Conservation (phyloP, 2,888 invertebrate species). For the Drosophila austrosaltans region DNA sequence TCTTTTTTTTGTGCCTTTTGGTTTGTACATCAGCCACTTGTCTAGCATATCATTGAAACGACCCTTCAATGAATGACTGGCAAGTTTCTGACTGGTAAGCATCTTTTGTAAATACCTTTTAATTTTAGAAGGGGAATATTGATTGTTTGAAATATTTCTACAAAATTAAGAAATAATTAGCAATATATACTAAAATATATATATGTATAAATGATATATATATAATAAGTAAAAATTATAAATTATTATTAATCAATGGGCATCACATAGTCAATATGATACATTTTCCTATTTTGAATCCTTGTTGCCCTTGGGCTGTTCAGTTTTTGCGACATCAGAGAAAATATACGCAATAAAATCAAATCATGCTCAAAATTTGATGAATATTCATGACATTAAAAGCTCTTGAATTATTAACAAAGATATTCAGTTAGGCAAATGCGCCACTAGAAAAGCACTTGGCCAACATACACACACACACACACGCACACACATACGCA, state of each 20-base stretch:
- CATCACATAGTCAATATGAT: background rate
- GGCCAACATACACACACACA: constrained; percentile 49
- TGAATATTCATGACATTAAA: constrained; percentile 79
- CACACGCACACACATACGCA: constrained; percentile 15
- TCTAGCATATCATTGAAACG: constrained; percentile 33
- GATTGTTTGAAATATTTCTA: background rate
- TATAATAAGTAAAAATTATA: no score
- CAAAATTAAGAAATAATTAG: background rate
- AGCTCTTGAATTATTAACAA: constrained; percentile 78
- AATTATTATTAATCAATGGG: background rate
- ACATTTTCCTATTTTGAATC: background rate
- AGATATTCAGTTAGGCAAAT: constrained; percentile 72
- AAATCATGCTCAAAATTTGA: constrained; percentile 76
- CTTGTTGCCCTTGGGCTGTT: background rate
- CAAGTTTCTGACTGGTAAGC: constrained; percentile 27
- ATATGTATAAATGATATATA: no score
- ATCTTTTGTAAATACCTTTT: constrained; percentile 20
- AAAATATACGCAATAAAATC: constrained; percentile 76
- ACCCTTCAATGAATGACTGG: constrained; percentile 41
- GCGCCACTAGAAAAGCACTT: constrained; percentile 67
- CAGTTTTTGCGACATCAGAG: constrained; percentile 44
- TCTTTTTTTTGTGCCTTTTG: background rate
- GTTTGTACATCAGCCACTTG: constrained; percentile 31
- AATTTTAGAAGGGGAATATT: background rate
- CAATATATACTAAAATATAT: no score